Conservation (phyloP, 1,140 invertebrate genomes). For the Himalopsyche phryganea region DNA sequence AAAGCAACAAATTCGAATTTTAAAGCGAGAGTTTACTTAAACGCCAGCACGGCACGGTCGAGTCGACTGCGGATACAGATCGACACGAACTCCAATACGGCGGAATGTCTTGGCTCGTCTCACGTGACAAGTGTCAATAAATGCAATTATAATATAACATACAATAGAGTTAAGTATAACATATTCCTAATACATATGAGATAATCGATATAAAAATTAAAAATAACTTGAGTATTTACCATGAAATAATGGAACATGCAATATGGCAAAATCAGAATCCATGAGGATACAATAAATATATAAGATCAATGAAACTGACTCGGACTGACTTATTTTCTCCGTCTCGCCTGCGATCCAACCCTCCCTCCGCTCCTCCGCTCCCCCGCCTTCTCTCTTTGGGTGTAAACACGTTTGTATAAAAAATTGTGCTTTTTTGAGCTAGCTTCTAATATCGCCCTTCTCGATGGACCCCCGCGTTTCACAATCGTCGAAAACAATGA, state of each 20-base stretch:
- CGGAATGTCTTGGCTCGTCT: constrained; percentile 24
- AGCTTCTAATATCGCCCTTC: not conserved
- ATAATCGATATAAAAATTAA: constrained; percentile 43
- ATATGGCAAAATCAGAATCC: constrained; percentile 48
- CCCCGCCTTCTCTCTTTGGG: not conserved
- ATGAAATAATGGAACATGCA: constrained; percentile 54
- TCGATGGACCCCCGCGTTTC: not conserved
- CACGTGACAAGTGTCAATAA: constrained; percentile 50
- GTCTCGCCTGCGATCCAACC: not conserved
- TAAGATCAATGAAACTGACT: constrained; percentile 17
- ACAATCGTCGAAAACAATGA: constrained; percentile 13
- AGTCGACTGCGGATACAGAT: not conserved
- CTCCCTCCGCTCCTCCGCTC: constrained; percentile 11
- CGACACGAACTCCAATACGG: constrained; percentile 9
- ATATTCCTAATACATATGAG: constrained; percentile 47
- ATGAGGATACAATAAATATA: constrained; percentile 14
- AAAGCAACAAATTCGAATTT: constrained; percentile 22
- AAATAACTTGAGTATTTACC: constrained; percentile 53
- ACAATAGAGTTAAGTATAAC: constrained; percentile 11
- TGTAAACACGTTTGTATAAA: constrained; percentile 1
- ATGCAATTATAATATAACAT: constrained; percentile 38
- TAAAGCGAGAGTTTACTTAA: constrained; percentile 21
- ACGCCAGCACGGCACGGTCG: constrained; percentile 7
- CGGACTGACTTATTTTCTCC: constrained; percentile 13
- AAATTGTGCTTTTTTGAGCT: constrained; percentile 6